Conservation (phyloP, 2,888 invertebrate species). For the Cryptophagus acutangulus region DNA sequence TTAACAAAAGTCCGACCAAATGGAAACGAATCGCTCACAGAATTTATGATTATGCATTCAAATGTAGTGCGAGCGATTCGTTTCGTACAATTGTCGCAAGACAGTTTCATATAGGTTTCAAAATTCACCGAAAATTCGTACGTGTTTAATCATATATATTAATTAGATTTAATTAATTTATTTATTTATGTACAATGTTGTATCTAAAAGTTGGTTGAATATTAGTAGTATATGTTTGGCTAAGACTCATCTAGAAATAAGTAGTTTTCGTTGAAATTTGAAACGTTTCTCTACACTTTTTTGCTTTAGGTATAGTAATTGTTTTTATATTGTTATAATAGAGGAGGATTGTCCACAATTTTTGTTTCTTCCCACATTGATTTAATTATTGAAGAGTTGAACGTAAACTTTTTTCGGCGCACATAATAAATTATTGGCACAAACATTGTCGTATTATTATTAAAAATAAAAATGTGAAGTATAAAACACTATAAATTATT, state of each 20-base stretch:
- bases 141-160: background rate
- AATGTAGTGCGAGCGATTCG: constrained; percentile 6
- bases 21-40: constrained; percentile 10
- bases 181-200: constrained; percentile 26
- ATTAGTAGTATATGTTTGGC: too few relatives aligned
- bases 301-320: constrained; percentile 15
- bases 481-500: constrained; percentile 5
- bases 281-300: constrained; percentile 36
- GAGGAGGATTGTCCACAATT: constrained; percentile 33
- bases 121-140: constrained; percentile 43
- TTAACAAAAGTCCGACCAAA: constrained; percentile 33
- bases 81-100: constrained; percentile 15
- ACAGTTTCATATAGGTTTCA: constrained; percentile 43
- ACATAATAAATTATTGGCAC: too few relatives aligned
- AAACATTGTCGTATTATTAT: too few relatives aligned
- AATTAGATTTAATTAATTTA: constrained; percentile 6
- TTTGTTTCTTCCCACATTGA: background rate
- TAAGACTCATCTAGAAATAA: constrained; percentile 17
- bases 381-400: constrained; percentile 6
- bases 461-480: constrained; percentile 15
- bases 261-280: constrained; percentile 45
- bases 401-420: constrained; percentile 25
- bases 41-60: constrained; percentile 9
- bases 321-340: constrained; percentile 18
- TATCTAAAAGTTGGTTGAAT: too few relatives aligned